phyloP scores from a whole-genome alignment of 2,797 vertebrate species.

The Limnodromus scolopaceus region DNA sequence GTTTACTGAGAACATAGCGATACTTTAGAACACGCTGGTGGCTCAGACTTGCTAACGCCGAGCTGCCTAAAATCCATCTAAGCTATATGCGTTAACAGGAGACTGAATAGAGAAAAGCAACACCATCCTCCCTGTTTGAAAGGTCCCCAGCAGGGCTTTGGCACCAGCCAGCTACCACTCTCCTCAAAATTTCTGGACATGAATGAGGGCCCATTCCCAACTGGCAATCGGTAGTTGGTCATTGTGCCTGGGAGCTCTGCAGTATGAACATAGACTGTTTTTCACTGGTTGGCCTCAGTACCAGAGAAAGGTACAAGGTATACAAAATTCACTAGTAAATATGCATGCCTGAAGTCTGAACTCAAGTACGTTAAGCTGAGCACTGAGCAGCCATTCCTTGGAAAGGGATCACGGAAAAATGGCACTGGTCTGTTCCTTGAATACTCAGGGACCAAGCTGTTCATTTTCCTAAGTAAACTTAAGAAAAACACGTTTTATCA shows the following conservation, averaged over 20 bases:
- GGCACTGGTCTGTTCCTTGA: neutral
- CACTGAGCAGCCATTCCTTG: neutral
- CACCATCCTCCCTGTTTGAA: neutral
- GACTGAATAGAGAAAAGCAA: neutral
- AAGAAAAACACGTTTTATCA: neutral
- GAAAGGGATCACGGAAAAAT: neutral
- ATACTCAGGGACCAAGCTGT: neutral
- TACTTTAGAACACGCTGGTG: neutral
- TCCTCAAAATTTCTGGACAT: neutral
- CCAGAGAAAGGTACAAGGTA: neutral
- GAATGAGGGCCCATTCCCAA: neutral
- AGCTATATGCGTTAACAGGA: neutral
- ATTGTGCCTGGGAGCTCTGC: neutral
- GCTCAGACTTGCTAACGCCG: neutral
- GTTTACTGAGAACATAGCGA: neutral
- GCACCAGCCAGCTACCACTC: neutral
- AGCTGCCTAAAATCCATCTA: neutral
- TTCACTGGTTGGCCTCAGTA: neutral
- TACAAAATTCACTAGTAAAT: neutral
- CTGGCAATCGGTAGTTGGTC: neutral
- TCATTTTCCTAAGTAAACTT: neutral
- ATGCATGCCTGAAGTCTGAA: neutral
- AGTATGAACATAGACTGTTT: neutral
- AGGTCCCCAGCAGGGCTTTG: neutral
- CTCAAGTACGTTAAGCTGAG: neutral